A percentile compares a stretch with the other conserved stretches of the same genome.
phyloP scores from a whole-genome alignment of 2,797 vertebrate species.

The Echiichthys vipera region DNA sequence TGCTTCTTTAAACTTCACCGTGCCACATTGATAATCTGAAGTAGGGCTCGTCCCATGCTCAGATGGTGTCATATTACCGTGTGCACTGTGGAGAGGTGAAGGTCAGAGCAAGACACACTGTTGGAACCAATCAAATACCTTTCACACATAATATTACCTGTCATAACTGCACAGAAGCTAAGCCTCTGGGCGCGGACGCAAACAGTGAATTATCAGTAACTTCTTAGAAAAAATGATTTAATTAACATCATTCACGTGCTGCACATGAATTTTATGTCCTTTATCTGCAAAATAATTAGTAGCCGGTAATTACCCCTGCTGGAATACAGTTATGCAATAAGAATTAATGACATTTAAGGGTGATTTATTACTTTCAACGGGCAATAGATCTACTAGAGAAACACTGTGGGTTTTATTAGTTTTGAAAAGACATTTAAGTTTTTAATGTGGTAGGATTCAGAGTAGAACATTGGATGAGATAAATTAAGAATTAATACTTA shows the following conservation, averaged over 20 bases:
- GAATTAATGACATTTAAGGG: not conserved
- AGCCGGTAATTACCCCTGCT: not conserved
- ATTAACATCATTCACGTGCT: conserved; percentile 13
- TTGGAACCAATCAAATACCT: conserved; percentile 1
- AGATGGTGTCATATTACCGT: not conserved
- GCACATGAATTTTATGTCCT: conserved; percentile 8
- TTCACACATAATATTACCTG: not conserved
- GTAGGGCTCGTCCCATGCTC: not conserved
- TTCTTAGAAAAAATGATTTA: conserved; percentile 21
- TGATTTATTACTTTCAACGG: not conserved
- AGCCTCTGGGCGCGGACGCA: not conserved
- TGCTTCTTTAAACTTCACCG: not conserved
- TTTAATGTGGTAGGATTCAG: not conserved
- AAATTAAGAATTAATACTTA: not conserved
- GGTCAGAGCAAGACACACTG: not conserved
- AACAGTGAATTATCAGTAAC: conserved; percentile 8
- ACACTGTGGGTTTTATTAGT: not conserved
- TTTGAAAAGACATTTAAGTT: not conserved
- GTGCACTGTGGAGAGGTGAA: conserved; percentile 27
- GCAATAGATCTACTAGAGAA: not conserved
- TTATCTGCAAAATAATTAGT: conserved; percentile 37
- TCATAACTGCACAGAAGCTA: conserved; percentile 59
- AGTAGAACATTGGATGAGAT: not conserved
- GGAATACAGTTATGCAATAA: not conserved
- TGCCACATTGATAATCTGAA: not conserved